phyloP scores from a whole-genome alignment of 2,888 invertebrate genomes.

The Diogma glabrata region DNA sequence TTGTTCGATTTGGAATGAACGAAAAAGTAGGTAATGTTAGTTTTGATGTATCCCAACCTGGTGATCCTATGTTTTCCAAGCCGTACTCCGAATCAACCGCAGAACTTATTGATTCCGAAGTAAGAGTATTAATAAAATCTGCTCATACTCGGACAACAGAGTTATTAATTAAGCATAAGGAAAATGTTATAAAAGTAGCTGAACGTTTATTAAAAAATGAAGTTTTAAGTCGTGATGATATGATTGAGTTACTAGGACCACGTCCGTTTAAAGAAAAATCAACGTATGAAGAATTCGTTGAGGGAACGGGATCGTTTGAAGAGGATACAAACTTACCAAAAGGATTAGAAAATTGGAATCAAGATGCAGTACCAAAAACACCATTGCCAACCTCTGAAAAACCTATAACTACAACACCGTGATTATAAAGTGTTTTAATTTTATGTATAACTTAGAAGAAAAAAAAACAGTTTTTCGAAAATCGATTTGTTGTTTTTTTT shows the following conservation, averaged over 20 bases:
- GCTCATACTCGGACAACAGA: conserved; percentile 74
- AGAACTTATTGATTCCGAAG: conserved; percentile 90
- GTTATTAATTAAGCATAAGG: conserved; percentile 68
- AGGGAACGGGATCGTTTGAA: conserved; percentile 94
- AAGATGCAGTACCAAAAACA: conserved; percentile 25
- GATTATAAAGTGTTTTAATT: no score
- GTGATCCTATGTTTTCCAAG: conserved; percentile 87
- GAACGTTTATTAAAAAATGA: conserved; percentile 87
- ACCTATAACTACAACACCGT: no score
- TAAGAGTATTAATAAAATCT: conserved; percentile 56
- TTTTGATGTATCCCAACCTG: conserved; percentile 86
- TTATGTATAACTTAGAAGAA: no score
- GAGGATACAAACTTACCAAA: conserved; percentile 92
- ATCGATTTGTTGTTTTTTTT: no score
- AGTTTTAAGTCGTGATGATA: conserved; percentile 88
- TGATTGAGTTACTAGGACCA: conserved; percentile 90
- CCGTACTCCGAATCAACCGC: conserved; percentile 98
- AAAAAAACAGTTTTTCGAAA: no score
- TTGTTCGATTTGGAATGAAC: conserved; percentile 97
- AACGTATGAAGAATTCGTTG: conserved; percentile 98
- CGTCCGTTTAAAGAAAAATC: conserved; percentile 98
- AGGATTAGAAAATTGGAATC: conserved; percentile 92
- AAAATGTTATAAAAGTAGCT: conserved; percentile 77
- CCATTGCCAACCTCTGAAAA: conserved; percentile 17
- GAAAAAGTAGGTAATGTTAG: conserved; percentile 93